phyloP scores from a whole-genome alignment of 2,888 invertebrate species.

The Boloria euphrosyne region DNA sequence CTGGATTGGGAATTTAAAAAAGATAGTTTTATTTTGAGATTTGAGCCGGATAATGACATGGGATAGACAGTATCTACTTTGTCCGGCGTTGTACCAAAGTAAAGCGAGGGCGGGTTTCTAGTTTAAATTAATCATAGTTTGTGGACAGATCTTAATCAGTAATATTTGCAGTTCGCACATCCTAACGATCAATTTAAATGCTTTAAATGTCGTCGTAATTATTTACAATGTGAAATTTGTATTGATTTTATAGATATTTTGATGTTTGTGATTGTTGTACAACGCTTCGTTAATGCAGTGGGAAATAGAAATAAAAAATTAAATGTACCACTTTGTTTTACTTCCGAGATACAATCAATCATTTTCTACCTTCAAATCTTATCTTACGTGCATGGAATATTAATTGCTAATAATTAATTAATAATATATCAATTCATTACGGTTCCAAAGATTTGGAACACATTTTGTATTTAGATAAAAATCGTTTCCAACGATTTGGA shows the following conservation, averaged over 20 bases:
- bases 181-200: constrained; percentile 74
- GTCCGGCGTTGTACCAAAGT: not conserved
- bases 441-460: too few relatives aligned
- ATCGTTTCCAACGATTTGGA: too few relatives aligned
- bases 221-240: constrained; percentile 67
- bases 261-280: constrained; percentile 76
- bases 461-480: too few relatives aligned
- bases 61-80: too few relatives aligned
- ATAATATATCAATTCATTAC: too few relatives aligned
- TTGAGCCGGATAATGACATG: too few relatives aligned
- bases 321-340: constrained; percentile 3
- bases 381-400: too few relatives aligned
- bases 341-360: not conserved
- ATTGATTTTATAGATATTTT: constrained; percentile 73
- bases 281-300: constrained; percentile 75
- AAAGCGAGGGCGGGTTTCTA: not conserved
- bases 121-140: not conserved
- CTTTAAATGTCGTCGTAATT: constrained; percentile 77
- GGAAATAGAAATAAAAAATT: constrained; percentile 51
- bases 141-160: constrained; percentile 22
- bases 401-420: too few relatives aligned
- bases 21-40: too few relatives aligned
- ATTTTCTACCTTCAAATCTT: too few relatives aligned
- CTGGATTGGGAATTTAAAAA: too few relatives aligned
- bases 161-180: constrained; percentile 44